Conservation (phyloP, 2,113 vertebrate species). For the Redunca redunca region DNA sequence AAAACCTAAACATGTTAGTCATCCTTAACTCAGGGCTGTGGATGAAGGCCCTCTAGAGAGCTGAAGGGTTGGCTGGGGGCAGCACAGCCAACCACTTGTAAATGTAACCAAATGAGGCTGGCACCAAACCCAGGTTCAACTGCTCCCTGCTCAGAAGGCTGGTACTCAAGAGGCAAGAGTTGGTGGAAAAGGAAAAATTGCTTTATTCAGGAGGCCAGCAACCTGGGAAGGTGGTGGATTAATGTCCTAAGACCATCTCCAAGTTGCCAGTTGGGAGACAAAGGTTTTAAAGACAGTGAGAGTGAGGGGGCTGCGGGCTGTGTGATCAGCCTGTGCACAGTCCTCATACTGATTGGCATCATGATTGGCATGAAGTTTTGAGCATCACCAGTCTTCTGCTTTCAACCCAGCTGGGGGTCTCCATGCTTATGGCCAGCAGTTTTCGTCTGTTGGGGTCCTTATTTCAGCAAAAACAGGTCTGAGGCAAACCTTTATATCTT, state of each 20-base stretch:
- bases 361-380: neutral
- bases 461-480: neutral
- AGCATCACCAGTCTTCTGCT: neutral
- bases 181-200: neutral
- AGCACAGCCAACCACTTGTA: neutral
- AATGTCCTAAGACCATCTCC: neutral
- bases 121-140: neutral
- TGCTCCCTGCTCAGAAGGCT: neutral
- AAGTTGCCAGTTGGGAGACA: neutral
- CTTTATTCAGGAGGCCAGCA: neutral
- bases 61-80: neutral
- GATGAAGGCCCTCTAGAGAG: neutral
- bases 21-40: neutral
- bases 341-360: neutral
- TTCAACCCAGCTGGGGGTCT: neutral
- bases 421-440: neutral
- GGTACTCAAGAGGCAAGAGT: neutral
- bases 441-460: neutral
- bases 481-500: neutral
- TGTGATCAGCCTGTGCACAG: neutral
- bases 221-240: neutral
- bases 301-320: neutral
- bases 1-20: neutral
- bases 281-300: neutral
- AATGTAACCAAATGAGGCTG: neutral